These are phyloP conservation scores for Amblyornis subalaris DNA, from an alignment of 2,113 vertebrate species.

Conservation along the genomic window DNA sequence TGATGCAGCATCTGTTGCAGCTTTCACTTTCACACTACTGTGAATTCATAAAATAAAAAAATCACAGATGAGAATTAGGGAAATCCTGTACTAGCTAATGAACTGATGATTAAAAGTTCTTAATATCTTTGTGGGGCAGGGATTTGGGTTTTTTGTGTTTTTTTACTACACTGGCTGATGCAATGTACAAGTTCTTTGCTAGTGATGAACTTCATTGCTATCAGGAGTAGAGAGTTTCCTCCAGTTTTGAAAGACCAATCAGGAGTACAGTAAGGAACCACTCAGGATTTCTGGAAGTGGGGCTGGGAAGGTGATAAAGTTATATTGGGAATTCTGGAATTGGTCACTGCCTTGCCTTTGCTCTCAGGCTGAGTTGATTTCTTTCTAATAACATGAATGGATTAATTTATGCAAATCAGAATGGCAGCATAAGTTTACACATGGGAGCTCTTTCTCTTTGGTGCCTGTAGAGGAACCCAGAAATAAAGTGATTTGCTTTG, in stretches of 20 bases:
- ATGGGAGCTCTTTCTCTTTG: neutral
- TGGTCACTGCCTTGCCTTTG: neutral
- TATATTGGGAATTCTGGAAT: neutral
- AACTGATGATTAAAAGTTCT: neutral
- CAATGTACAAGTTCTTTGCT: neutral
- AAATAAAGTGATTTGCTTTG: neutral
- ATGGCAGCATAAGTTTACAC: neutral
- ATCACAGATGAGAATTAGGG: neutral
- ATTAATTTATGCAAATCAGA: neutral
- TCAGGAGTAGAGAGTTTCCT: neutral
- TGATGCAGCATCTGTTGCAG: neutral
- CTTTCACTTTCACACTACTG: neutral
- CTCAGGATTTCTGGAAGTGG: neutral
- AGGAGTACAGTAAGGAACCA: neutral
- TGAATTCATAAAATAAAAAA: neutral
- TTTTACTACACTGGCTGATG: neutral
- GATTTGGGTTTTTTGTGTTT: rapidly evolving
- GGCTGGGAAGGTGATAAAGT: neutral
- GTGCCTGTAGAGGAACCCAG: neutral
- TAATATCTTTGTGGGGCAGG: neutral
- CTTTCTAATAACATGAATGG: neutral
- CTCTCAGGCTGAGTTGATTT: neutral
- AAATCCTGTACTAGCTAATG: neutral
- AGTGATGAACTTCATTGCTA: neutral
- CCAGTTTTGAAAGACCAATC: neutral